phyloP scores from a whole-genome alignment of 2,888 invertebrate genomes.

The Celastrina argiolus region DNA sequence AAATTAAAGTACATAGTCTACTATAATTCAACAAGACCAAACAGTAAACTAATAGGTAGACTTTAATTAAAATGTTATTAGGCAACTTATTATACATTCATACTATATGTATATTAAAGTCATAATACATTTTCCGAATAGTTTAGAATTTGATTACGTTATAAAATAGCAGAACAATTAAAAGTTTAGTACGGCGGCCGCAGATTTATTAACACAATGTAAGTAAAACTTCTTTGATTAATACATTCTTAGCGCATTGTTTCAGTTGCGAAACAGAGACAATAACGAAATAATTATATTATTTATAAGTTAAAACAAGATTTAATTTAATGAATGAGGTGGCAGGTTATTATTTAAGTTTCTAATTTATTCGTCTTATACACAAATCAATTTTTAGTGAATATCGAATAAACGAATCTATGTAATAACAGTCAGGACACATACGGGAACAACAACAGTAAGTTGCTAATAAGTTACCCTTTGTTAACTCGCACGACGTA shows the following conservation, averaged over 20 bases:
- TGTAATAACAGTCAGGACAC: too few relatives aligned
- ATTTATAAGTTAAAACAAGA: neutral
- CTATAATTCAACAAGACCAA: too few relatives aligned
- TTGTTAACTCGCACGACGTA: neutral
- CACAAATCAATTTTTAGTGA: too few relatives aligned
- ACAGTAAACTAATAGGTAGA: neutral
- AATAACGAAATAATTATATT: constrained; percentile 11
- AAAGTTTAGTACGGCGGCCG: constrained; percentile 38
- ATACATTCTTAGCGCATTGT: constrained; percentile 9
- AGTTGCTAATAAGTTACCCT: neutral
- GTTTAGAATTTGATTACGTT: constrained; percentile 40
- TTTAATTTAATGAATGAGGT: neutral
- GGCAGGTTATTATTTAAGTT: neutral
- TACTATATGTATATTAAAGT: neutral
- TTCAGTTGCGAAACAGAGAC: constrained; percentile 1
- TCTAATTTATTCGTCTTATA: neutral
- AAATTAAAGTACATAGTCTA: too few relatives aligned
- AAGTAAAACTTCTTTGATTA: constrained; percentile 29
- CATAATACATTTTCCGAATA: neutral
- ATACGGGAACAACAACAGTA: neutral
- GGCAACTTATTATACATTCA: neutral
- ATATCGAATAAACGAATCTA: too few relatives aligned
- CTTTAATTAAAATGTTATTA: neutral
- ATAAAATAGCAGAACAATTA: constrained; percentile 53
- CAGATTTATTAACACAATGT: constrained; percentile 10